Evolutionary conservation across 2,113 vertebrate species (phyloP), one percentile per base, ranked within the genome.

Genomic region (Euleptes europaea): DNA sequence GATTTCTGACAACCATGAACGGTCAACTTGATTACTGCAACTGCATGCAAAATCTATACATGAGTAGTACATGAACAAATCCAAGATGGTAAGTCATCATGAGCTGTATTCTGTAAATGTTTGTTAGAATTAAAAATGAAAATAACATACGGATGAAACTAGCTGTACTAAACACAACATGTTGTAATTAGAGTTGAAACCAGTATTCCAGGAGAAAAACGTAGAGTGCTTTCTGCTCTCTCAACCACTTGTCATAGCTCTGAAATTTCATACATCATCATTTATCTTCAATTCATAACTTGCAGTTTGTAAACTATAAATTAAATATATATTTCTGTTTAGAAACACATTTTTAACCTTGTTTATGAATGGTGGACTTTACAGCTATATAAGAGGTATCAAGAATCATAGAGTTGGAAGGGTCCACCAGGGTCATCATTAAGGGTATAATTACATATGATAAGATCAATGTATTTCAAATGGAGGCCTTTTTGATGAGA

Each of bases 81-180:
- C 5, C 3, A 66, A 31, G 1, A 33, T 2, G 23, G 69, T 60
- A 89, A 21, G 15, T 73, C 69, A 60, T 21, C 21, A 11, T 51
- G 71, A 77, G 74, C 63, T 66, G 31, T 40, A 26, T 49, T 49
- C 44, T 49, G 42, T 63, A 74, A 70, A 74, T 31, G 5, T 47
- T 26, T 49, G 72, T 49, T 74, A 70, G 28, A 74, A n/a, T 74
- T 49, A 49, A 47, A 74, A 74, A 49, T 74, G 72, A 74, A 74
- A 70, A 74, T 15, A 74, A 7, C 44, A 74, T 73, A 44, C n/a
- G 42, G n/a, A n/a, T 74, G n/a, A 74, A 47, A 47, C 42, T 7
- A 15, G 28, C 44, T n/a, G 12, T 49, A 74, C n/a, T 28, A 74
- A 49, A 74, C 3, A n/a, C 60, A 63, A 28, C 42, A 74, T 74